Evolutionary conservation across 2,113 vertebrate species (phyloP).

Genomic region (Murina feae): DNA sequence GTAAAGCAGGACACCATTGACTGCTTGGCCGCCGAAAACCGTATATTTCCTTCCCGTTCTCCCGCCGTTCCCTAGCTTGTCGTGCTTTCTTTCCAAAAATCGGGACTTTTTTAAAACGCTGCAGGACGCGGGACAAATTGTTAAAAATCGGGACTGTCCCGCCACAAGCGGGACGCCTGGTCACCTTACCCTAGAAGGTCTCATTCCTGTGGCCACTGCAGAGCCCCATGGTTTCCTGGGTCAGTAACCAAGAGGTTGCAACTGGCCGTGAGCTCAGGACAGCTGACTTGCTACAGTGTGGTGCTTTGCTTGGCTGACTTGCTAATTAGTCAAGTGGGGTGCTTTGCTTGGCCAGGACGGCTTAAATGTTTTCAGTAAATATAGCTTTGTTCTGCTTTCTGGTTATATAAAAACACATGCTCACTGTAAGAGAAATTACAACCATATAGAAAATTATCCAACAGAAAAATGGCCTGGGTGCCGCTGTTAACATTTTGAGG

Average conservation of each 20-base stretch:
- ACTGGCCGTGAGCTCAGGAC: neutral
- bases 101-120: no score
- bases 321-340: accelerated
- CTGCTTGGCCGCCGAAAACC: no score
- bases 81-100: no score
- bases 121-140: no score
- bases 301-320: neutral
- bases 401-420: neutral
- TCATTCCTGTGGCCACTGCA: neutral
- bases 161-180: no score
- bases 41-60: no score
- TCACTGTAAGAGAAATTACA: neutral
- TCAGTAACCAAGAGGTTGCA: neutral
- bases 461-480: neutral
- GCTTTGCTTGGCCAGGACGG: neutral
- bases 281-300: neutral
- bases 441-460: neutral
- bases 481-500: neutral
- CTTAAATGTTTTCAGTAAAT: neutral
- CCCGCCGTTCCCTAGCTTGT: no score
- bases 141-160: no score
- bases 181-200: no score
- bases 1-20: no score
- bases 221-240: neutral
- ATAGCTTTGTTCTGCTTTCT: neutral